These are phyloP conservation scores for Crotalus viridis DNA, from an alignment of 2,113 vertebrate genomes.

Conservation along the genomic window DNA sequence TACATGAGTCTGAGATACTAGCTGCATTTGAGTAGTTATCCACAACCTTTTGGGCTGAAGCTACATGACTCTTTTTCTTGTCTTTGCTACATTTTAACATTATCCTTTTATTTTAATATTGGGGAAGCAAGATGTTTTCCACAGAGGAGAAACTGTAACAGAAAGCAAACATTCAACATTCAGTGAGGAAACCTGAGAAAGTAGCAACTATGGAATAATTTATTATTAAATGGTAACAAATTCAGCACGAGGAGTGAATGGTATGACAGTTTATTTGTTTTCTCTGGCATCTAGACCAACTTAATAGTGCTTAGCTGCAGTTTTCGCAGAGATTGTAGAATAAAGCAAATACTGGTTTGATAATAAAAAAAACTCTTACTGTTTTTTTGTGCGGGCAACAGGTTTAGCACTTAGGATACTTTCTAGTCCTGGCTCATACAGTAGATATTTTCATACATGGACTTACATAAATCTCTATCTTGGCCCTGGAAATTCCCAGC, in stretches of 20 bases:
- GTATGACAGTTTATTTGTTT: not conserved
- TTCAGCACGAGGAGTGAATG: not conserved
- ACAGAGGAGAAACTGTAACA: not conserved
- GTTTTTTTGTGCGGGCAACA: not conserved
- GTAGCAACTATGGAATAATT: not conserved
- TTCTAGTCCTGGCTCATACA: not conserved
- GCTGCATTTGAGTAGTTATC: no score
- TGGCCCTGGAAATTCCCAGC: not conserved
- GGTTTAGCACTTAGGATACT: not conserved
- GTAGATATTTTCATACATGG: not conserved
- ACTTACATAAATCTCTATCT: not conserved
- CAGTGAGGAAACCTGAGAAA: not conserved
- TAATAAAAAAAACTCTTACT: not conserved
- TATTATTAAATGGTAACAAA: not conserved
- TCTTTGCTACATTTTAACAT: not conserved
- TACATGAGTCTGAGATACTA: not conserved
- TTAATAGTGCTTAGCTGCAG: constrained; percentile 1
- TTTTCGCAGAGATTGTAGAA: not conserved
- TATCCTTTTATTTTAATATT: not conserved
- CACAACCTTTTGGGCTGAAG: not conserved
- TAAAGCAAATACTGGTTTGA: not conserved
- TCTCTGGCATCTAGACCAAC: not conserved
- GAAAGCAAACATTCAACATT: accelerated
- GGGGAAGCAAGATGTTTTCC: not conserved
- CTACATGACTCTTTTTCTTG: not conserved